Evolutionary conservation across 2,797 vertebrate genomes (phyloP).

Genomic region (Enteromius treurensis): DNA sequence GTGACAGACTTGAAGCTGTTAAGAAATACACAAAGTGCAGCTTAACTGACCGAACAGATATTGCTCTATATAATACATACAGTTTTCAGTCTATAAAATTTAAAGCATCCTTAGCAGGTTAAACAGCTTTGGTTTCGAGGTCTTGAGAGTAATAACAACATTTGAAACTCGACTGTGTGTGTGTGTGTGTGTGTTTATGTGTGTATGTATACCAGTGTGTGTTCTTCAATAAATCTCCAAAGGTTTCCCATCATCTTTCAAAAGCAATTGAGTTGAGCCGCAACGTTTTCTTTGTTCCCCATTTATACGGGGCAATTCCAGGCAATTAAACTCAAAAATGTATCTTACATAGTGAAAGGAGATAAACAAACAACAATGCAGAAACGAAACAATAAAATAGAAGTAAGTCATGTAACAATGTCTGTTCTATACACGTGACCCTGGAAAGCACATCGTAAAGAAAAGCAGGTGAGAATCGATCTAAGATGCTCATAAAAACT

Average conservation of each 20-base stretch:
- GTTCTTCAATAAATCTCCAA: slow-evolving; percentile 62
- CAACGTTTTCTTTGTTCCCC: slow-evolving; percentile 79
- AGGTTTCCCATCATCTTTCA: slow-evolving; percentile 46
- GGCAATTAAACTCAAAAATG: slow-evolving; percentile 69
- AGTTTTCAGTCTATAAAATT: slow-evolving; percentile 86
- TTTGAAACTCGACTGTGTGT: slow-evolving; percentile 64
- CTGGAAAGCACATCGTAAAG: slow-evolving; percentile 81
- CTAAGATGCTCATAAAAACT: slow-evolving; percentile 73
- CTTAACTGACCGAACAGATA: slow-evolving; percentile 99
- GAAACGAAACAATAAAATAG: slow-evolving; percentile 50
- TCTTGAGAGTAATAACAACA: slow-evolving; percentile 82
- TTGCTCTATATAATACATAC: slow-evolving; percentile 99
- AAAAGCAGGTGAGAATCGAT: slow-evolving; percentile 74
- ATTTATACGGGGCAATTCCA: slow-evolving; percentile 67
- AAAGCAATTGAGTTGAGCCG: slow-evolving; percentile 84
- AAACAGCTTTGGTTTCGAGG: slow-evolving; percentile 99
- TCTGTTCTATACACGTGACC: slow-evolving; percentile 80
- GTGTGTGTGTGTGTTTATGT: slow-evolving; percentile 60
- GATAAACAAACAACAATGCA: slow-evolving; percentile 34
- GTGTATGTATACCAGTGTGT: slow-evolving; percentile 62
- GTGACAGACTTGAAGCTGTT: slow-evolving; percentile 98
- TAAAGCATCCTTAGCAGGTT: slow-evolving; percentile 93
- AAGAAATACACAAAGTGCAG: slow-evolving; percentile 99
- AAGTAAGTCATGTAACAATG: slow-evolving; percentile 61
- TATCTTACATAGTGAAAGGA: slow-evolving; percentile 73